Evolutionary conservation across 1,140 invertebrate genomes (phyloP).

Genomic region (Homarus americanus): DNA sequence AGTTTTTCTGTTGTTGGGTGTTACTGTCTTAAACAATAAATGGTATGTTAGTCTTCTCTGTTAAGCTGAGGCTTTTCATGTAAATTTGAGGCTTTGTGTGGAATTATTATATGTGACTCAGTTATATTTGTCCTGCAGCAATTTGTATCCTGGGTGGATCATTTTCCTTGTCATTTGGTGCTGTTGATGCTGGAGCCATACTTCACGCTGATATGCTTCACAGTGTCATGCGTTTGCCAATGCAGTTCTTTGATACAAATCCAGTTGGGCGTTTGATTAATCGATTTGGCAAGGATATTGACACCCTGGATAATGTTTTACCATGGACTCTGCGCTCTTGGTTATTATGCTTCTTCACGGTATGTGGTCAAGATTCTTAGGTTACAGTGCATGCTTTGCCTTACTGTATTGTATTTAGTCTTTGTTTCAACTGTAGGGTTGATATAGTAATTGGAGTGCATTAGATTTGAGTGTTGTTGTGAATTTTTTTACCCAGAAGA

Average conservation of each 20-base stretch:
- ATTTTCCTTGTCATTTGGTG: slow-evolving; percentile 58
- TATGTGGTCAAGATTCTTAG: slow-evolving; percentile 41
- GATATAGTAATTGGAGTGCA: too few species aligned
- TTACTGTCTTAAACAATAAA: too few species aligned
- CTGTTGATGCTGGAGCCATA: slow-evolving; percentile 47
- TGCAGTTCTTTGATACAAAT: slow-evolving; percentile 89
- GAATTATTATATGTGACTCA: neutral
- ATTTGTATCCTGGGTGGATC: slow-evolving; percentile 46
- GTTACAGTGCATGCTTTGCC: slow-evolving; percentile 27
- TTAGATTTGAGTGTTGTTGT: too few species aligned
- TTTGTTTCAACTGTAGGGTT: too few species aligned
- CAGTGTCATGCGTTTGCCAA: slow-evolving; percentile 83
- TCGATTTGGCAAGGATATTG: slow-evolving; percentile 80
- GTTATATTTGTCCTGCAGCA: slow-evolving; percentile 37
- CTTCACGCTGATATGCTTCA: slow-evolving; percentile 76
- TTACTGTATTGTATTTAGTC: too few species aligned
- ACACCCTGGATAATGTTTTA: slow-evolving; percentile 77
- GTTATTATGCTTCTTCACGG: slow-evolving; percentile 77
- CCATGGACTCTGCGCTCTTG: slow-evolving; percentile 77
- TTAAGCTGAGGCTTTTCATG: neutral
- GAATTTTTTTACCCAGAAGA: too few species aligned
- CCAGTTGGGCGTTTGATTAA: slow-evolving; percentile 83
- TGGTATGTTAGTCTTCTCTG: too few species aligned
- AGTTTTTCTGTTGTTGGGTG: too few species aligned
- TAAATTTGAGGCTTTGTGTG: neutral